Evolutionary conservation across 2,113 vertebrate species (phyloP), one percentile per base, ranked within the genome.

Genomic region (Typhlomys cinereus): DNA sequence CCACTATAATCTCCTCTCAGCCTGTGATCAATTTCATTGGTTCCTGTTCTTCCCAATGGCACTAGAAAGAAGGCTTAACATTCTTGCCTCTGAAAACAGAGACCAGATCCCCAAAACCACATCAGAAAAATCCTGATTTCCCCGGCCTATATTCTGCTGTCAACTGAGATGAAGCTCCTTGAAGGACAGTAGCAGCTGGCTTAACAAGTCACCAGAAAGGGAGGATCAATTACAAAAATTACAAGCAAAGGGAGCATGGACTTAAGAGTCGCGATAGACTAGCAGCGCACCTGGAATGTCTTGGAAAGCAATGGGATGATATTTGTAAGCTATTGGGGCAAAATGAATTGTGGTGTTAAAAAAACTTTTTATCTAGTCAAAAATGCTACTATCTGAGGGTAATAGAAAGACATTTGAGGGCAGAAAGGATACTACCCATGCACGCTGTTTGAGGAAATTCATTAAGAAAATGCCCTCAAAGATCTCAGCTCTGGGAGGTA

Each of bases 381-480:
- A n/a, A 78, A 78, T 48, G 39, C 59, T 50, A 64, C n/a, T 64
- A 50, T 7, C 67, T 14, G 14, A 36, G 18, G 44, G 71, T 48
- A 62, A 54, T 74, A 36, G 39, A 34, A 75, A 85, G 27, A 23
- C 23, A 70, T 46, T 57, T 76, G 50, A 59, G 44, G 41, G 36
- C 23, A 31, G 54, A 85, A 90, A 74, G 6, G 70, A 41, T 29
- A 69, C 23, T 48, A 89, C 21, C 36, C 50, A 70, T 13, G 27
- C 39, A 12, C 17, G 44, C 44, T 31, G 11, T 23, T n/a, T 73
- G 18, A 90, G 21, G 62, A 67, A 93, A 85, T 62, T 44, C 29
- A 27, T 57, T 21, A 66, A 76, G 66, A 88, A 90, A 95, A 91
- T 66, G 86, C 71, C 29, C 27, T 29, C 23, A 36, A 85, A 94